phyloP scores from a whole-genome alignment of 2,888 invertebrate genomes.

The Mythimna impura region DNA sequence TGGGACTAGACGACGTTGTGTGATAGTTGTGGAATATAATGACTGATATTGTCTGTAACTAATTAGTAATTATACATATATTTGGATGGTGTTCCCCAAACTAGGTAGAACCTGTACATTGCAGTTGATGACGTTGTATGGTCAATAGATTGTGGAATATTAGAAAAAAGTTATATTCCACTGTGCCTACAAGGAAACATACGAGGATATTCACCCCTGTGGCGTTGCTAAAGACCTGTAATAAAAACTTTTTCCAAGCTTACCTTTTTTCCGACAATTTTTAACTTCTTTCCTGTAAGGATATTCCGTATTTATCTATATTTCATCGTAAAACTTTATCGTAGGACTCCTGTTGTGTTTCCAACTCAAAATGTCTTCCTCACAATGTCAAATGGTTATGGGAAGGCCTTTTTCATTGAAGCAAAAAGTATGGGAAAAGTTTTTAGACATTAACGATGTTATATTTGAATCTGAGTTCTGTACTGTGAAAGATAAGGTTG shows the following conservation, averaged over 20 bases:
- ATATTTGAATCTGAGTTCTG: slow-evolving; percentile 10
- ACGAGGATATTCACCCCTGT: not conserved
- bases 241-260: slow-evolving; percentile 1
- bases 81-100: no score
- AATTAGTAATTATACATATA: no score
- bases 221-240: not conserved
- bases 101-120: no score
- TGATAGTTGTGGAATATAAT: no score
- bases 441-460: slow-evolving; percentile 19
- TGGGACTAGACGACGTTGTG: no score
- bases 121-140: no score
- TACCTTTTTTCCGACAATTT: not conserved
- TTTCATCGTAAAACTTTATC: slow-evolving; percentile 52
- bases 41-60: no score
- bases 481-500: not conserved
- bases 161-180: no score
- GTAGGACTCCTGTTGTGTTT: slow-evolving; percentile 33
- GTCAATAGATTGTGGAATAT: no score
- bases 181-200: not conserved
- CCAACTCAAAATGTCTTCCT: slow-evolving; percentile 46
- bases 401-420: slow-evolving; percentile 39
- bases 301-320: slow-evolving; percentile 40
- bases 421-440: slow-evolving; percentile 43
- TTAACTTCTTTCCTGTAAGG: not conserved
- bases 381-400: slow-evolving; percentile 46